A percentile compares a stretch with the other conserved stretches of the same genome.
Conservation (phyloP, 2,888 invertebrate genomes). For the Pandemis corylana region DNA sequence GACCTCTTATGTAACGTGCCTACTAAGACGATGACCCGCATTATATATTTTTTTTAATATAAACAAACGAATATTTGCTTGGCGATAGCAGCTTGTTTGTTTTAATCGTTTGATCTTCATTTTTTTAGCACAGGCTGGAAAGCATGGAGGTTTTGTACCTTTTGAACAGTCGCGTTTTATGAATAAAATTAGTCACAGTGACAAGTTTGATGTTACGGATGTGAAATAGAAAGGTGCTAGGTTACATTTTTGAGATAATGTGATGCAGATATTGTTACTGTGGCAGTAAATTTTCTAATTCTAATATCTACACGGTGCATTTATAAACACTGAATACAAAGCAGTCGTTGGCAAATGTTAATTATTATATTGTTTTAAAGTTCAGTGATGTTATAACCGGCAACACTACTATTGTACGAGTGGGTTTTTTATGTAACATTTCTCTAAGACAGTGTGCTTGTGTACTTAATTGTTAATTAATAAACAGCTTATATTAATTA, state of each 20-base stretch:
- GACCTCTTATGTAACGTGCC: constrained; percentile 52
- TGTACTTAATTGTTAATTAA: neutral
- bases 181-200: neutral
- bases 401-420: no score
- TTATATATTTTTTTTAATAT: constrained; percentile 6
- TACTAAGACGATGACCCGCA: constrained; percentile 27
- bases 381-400: neutral
- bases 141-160: constrained; percentile 1
- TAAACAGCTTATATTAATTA: neutral
- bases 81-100: neutral
- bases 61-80: constrained; percentile 17
- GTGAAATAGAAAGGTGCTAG: constrained; percentile 5
- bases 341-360: neutral
- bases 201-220: neutral
- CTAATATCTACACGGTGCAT: neutral
- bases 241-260: neutral
- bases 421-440: neutral
- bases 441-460: neutral
- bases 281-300: neutral
- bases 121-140: neutral
- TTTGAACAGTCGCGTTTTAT: neutral
- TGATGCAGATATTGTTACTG: neutral
- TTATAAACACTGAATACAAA: neutral
- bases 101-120: neutral
- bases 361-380: neutral